Base-by-base conservation (phyloP, 2,797 vertebrate genomes). In the Alosa sapidissima region DNA sequence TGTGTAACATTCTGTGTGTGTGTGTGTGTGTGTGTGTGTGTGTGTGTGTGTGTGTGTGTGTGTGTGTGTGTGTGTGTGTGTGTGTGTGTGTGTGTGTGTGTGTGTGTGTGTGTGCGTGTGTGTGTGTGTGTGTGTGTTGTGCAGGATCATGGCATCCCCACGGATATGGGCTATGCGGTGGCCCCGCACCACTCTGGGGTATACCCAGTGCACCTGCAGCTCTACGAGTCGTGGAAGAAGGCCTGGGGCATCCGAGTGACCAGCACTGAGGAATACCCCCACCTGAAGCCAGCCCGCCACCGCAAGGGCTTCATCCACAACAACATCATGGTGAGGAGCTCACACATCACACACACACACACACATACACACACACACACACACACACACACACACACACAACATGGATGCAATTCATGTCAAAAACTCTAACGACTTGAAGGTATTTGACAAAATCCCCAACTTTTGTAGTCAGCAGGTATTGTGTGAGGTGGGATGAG, bases 181-280 rank as follows among this genome's bases (percentile, higher is more conserved):
- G 97, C 98, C 2, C 98, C 98, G 0, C 98, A 99, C 92, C 98
- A 99, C 93, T 99, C 98, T 0, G 98, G 98, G 0, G 98, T 99
- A 82, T 99, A 99, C 91, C 98, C 98, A 0, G 97, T 99, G 24
- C 98, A 99, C 87, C 86, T 97, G 87, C 98, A 99, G 93, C 96
- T 99, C 7, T 99, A 99, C 9, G 96, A 98, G 91, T 97, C 98
- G 4, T 99, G 98, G 98, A 98, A 97, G 89, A 97, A 95, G 19
- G 98, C 98, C 83, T 99, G 98, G 98, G 95, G 93, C 85, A 98
- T 99, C 90, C 94, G 91, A 75, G 97, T 99, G 88, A 99, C 98
- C 91, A 99, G 98, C 93, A 99, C 98, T 0, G 98, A 99, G 89
- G 98, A 99, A 89, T 99, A 99, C 75, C 98, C 98, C 0, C 98